These are phyloP conservation scores for Dasyprocta punctata DNA, from an alignment of 2,113 vertebrate species.

Conservation along the genomic window DNA sequence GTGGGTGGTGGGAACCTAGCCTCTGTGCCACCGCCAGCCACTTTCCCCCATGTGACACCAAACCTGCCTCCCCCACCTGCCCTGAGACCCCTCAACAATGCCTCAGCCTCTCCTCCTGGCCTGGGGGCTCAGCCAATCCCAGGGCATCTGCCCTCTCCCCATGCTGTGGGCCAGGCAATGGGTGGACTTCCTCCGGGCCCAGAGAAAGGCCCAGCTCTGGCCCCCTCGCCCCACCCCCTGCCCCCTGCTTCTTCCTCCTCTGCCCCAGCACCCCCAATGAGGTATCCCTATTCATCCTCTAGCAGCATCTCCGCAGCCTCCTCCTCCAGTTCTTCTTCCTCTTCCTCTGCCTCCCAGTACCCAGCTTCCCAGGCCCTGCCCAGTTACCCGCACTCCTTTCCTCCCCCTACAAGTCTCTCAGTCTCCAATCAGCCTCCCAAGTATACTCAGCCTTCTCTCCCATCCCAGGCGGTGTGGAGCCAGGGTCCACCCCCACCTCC, in stretches of 20 bases:
- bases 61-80: conserved; percentile 95
- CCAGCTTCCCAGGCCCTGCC: conserved; percentile 82
- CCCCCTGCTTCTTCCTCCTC: conserved; percentile 84
- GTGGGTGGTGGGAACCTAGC: conserved; percentile 82
- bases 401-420: conserved; percentile 81
- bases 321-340: conserved; percentile 57
- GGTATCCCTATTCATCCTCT: conserved; percentile 73
- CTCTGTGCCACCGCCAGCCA: conserved; percentile 70
- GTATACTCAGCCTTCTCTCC: conserved; percentile 87
- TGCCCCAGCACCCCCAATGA: conserved; percentile 78
- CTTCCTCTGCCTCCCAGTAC: conserved; percentile 69
- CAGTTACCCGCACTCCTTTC: conserved; percentile 86
- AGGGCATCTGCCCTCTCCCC: conserved; percentile 83
- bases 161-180: conserved; percentile 81
- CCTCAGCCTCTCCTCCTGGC: conserved; percentile 83
- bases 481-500: conserved; percentile 86
- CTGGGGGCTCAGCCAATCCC: conserved; percentile 89
- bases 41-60: conserved; percentile 86
- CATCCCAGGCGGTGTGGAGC: conserved; percentile 87
- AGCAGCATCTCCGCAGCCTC: conserved; percentile 43
- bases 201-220: conserved; percentile 81
- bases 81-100: conserved; percentile 92
- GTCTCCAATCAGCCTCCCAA: conserved; percentile 87
- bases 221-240: conserved; percentile 84
- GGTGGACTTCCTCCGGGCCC: conserved; percentile 78